Base-by-base conservation (phyloP, 2,888 invertebrate species). In the Chloromyia formosa region DNA sequence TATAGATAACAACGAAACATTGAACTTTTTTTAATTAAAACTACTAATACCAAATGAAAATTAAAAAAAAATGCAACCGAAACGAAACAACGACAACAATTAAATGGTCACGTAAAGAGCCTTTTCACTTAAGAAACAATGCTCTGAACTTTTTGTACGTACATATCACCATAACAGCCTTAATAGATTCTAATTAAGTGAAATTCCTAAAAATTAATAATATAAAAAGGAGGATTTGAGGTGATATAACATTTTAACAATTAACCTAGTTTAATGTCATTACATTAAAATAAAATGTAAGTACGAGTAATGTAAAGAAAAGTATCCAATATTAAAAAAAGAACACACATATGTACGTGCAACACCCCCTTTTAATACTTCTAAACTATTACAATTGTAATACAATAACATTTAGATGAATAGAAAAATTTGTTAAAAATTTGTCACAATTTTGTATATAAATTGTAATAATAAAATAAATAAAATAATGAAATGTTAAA, bases 371-470 rank as follows among this genome's bases (percentile, higher is more conserved):
- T 66, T 66, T 66, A 45, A 66, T 66, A 18, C 42, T 18, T 45
- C 40, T 35, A 35, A 62, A 18, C 40, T 66, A 66, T 49, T 56
- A 10, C 10, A 56, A 20, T 20, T 66, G 66, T 66, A 66, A 66
- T 66, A 66, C 42, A 49, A 66, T 66, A 49, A 49, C 62, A 42
- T 45, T 20, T 66, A 66, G 20, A 10, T 12, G 12, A 58, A 40
- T 35, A 35, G 27, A 56, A 56, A 20, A 56, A 40, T 71, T 71
- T 71, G 71, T 71, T 71, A 71, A 71, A 35, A 35, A 71, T 71
- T 71, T 71, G 71, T 71, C 71, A 71, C 56, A 56, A 71, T 71
- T 71, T 71, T 71, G 71, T 71, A 71, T 20, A 71, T 71, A 71
- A 56, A 71, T 58, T 71, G 71, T 56, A 71, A 71, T 40, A 56